Base-by-base conservation (phyloP, 2,797 vertebrate species). In the Knipowitschia caucasica region DNA sequence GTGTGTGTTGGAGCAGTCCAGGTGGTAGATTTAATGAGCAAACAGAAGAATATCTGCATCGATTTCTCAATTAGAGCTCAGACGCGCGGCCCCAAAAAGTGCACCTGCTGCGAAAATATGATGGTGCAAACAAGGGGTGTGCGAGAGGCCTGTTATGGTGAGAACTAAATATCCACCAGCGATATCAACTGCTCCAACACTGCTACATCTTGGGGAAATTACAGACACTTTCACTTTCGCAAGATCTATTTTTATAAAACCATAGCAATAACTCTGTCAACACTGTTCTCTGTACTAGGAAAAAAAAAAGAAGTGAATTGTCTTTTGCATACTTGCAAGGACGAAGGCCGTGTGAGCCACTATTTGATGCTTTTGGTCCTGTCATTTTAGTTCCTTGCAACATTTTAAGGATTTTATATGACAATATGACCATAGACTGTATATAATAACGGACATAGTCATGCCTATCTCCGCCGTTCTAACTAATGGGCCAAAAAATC, bases 1-100 rank as follows among this genome's bases (percentile, higher is more conserved):
- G 27, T 47, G 29, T 23, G 31, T 12, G 26, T 38, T 67, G 14
- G 29, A 38, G 29, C 23, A 29, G 42, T 58, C 57, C 59, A 62
- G 59, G 56, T 30, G 44, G 49, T 50, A 29, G 57, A 50, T 53
- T 62, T 58, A 69, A 64, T 62, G 26, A 63, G 52, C 40, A 57
- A 59, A 66, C 55, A 53, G 1, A 46, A 34, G 14, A 60, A 51
- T 52, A 38, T 35, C 53, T 47, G 9, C 20, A 30, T 63, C 57
- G 43, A 25, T 62, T 60, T 61, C 23, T 43, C 14, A 40, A 39
- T 46, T 20, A 26, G 20, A 55, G 34, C 51, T 49, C 58, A 4
- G 50, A 57, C 61, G 58, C 60, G 54, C 33, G 8, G 31, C 33
- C n/a, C 25, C 25, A 12, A 47, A 50, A 36, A 49, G 29, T 49